phyloP scores from a whole-genome alignment of 2,113 vertebrate genomes.

The Brachionichthys hirsutus region DNA sequence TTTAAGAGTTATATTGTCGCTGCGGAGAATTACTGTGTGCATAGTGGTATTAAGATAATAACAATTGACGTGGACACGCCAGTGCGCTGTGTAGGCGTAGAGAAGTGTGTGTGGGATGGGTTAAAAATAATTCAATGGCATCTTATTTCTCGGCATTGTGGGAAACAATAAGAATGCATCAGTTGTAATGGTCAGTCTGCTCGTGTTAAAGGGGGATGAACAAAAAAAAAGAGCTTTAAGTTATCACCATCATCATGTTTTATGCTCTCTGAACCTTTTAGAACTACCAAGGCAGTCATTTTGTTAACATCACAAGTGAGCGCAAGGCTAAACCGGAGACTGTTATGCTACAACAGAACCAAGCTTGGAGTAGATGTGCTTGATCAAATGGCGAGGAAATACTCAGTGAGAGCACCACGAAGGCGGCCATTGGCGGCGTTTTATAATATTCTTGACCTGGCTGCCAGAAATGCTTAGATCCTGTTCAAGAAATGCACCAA shows the following conservation, averaged over 20 bases:
- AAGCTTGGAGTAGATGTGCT: no score
- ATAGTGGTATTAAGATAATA: constrained; percentile 53
- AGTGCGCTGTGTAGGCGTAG: constrained; percentile 5
- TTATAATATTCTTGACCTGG: no score
- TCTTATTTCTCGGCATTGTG: no score
- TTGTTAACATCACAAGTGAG: no score
- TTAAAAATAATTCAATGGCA: not conserved
- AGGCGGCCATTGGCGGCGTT: no score
- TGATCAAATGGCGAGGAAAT: no score
- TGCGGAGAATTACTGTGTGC: constrained; percentile 43
- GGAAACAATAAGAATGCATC: not conserved
- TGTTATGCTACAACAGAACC: no score
- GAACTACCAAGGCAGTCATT: no score
- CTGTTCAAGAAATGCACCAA: no score
- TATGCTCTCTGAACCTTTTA: not conserved
- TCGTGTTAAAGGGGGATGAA: not conserved
- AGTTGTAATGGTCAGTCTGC: not conserved
- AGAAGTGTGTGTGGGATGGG: not conserved
- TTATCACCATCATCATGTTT: constrained; percentile 4
- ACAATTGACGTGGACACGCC: constrained; percentile 15
- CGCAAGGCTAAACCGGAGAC: no score
- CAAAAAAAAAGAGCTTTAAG: not conserved
- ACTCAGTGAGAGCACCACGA: no score
- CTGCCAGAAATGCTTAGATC: no score
- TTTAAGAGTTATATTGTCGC: constrained; percentile 52